A percentile compares a stretch with the other conserved stretches of the same genome.
These are phyloP conservation scores for Bucorvus abyssinicus DNA, from an alignment of 2,797 vertebrate genomes.

Conservation along the genomic window DNA sequence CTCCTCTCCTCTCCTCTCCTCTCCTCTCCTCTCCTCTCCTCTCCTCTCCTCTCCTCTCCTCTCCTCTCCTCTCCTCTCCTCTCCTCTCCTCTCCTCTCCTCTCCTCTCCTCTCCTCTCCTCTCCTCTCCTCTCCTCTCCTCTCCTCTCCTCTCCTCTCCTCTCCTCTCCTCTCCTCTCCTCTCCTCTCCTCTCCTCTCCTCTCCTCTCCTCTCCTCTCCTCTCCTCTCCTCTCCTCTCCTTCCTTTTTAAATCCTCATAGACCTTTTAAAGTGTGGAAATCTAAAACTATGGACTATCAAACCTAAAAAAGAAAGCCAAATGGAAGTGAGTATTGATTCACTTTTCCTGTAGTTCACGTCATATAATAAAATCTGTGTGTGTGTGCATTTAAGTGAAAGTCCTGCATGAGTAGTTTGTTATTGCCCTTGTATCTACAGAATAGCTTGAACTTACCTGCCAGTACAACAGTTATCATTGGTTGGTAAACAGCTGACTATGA, in stretches of 20 bases:
- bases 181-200: background rate
- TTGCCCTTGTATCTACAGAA: background rate
- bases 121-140: background rate
- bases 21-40: background rate
- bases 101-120: background rate
- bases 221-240: fast-evolving
- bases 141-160: background rate
- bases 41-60: background rate
- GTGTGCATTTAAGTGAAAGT: background rate
- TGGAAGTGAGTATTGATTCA: background rate
- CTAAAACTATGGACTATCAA: background rate
- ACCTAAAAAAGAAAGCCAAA: background rate
- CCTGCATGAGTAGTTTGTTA: background rate
- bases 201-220: fast-evolving
- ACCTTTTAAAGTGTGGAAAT: background rate
- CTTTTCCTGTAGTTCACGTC: background rate
- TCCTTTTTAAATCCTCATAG: background rate
- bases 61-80: background rate
- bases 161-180: background rate
- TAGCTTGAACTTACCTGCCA: background rate
- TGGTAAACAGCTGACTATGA: background rate
- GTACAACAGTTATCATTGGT: background rate
- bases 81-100: background rate
- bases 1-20: fast-evolving
- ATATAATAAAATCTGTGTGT: background rate